Evolutionary conservation across 2,113 vertebrate genomes (phyloP), one percentile per base, ranked within the genome.

Genomic region (Drymodes brunneopygia): DNA sequence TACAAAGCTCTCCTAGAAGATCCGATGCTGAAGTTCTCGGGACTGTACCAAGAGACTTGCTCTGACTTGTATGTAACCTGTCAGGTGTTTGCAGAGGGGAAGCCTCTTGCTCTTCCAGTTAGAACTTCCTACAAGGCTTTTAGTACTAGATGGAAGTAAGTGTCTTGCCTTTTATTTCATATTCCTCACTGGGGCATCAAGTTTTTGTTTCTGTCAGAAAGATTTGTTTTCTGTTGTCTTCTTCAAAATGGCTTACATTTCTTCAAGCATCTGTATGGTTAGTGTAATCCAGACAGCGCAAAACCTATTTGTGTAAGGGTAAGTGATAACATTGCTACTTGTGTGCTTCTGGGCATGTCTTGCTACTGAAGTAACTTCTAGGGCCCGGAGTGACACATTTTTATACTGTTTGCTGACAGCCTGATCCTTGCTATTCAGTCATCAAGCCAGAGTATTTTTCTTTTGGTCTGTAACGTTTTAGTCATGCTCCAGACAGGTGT

Each of bases 121-220:
- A 99, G 99, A 94, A 99, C 99, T 28, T 99, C 99, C 6, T 99
- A 99, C 96, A 99, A 99, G 94, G 99, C 99, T 5, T 99, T 99
- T 97, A 99, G 99, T 97, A 99, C 99, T 48, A 98, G 99, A 24
- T 99, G 99, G 99, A 99, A 99, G 99, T 99, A 98, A 99, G 99
- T 98, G 35, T 6, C 66, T 69, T 89, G 33, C 13, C 7, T 88
- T 90, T 88, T 62, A 17, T 86, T 90, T 90, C 5, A 5, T 80
- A 24, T 86, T 73, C 15, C 12, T 74, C 22, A n/a, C 7, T 7
- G 10, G 3, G 13, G 2, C 21, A 67, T 69, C 28, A 40, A 19
- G 10, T 81, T 24, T 79, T 67, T 64, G 7, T 64, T 61, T 54
- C 6, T 18, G 2, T 71, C 20, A 40, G 15, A 73, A 91, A 31